These are phyloP conservation scores for Harlomillsia oculata DNA, from an alignment of 1,140 invertebrate species.

Conservation along the genomic window DNA sequence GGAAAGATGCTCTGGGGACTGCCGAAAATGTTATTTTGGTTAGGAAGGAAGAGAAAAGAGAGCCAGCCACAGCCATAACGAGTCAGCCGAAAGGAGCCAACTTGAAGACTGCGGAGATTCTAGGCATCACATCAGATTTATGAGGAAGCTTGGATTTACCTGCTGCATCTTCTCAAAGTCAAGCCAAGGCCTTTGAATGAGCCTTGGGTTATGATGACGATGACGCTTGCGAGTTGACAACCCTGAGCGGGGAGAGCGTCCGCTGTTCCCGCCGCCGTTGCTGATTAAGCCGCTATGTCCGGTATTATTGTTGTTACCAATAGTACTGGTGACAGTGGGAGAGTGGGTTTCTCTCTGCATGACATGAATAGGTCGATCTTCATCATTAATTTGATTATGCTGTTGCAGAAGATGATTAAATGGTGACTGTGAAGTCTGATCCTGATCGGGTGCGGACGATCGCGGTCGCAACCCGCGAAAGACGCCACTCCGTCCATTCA, in stretches of 20 bases:
- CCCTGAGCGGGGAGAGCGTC: constrained; percentile 42
- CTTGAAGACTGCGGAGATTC: too few species aligned
- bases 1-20: too few species aligned
- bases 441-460: too few species aligned
- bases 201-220: constrained; percentile 48
- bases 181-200: constrained; percentile 70
- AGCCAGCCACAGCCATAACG: too few species aligned
- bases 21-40: too few species aligned
- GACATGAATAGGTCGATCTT: not conserved
- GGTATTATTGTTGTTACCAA: not conserved
- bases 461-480: constrained; percentile 39
- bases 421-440: constrained; percentile 24
- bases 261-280: constrained; percentile 1
- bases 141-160: constrained; percentile 52
- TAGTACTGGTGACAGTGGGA: too few species aligned
- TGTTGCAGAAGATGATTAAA: constrained; percentile 14
- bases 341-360: not conserved
- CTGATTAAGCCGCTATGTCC: not conserved
- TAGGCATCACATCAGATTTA: too few species aligned
- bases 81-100: too few species aligned
- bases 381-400: constrained; percentile 21
- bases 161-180: constrained; percentile 96
- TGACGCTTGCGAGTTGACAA: constrained; percentile 38
- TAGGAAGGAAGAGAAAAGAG: too few species aligned
- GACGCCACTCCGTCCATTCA: constrained; percentile 37